A percentile compares a stretch with the other conserved stretches of the same genome.
These are phyloP conservation scores for Grus americana DNA, from an alignment of 2,113 vertebrate genomes.

Conservation along the genomic window DNA sequence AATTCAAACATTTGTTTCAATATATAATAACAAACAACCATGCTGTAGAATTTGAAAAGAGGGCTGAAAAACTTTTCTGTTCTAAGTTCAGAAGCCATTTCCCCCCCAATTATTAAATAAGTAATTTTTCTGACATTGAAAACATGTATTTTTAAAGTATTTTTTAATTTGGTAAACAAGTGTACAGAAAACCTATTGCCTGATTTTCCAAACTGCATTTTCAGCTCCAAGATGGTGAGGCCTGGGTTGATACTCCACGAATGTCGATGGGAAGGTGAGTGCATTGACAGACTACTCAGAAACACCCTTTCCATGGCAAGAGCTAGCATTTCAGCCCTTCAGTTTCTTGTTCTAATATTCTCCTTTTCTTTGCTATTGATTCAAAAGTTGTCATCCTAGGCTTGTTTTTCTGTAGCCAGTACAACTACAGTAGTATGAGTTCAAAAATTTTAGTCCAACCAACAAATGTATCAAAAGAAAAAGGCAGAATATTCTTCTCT, in stretches of 20 bases:
- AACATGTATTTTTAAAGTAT: neutral
- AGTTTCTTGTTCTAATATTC: neutral
- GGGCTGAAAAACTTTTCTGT: neutral
- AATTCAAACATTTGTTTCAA: neutral
- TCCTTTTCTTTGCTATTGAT: neutral
- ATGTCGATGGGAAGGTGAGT: neutral
- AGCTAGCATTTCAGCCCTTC: neutral
- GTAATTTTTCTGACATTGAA: neutral
- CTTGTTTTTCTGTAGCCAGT: neutral
- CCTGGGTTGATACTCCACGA: neutral
- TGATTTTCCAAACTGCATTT: neutral
- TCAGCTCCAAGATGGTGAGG: neutral
- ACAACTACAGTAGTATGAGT: neutral
- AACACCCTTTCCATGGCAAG: neutral
- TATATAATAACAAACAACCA: neutral
- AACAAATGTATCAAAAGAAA: neutral
- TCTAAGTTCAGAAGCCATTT: neutral
- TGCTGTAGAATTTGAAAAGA: neutral
- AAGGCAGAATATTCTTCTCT: neutral
- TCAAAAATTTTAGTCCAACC: neutral
- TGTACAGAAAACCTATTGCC: neutral
- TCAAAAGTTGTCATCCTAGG: neutral
- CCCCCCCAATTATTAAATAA: neutral
- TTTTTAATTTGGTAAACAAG: neutral
- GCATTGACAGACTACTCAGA: neutral